Evolutionary conservation across 2,797 vertebrate genomes (phyloP).

Genomic region (Oryzias dopingdopingensis): DNA sequence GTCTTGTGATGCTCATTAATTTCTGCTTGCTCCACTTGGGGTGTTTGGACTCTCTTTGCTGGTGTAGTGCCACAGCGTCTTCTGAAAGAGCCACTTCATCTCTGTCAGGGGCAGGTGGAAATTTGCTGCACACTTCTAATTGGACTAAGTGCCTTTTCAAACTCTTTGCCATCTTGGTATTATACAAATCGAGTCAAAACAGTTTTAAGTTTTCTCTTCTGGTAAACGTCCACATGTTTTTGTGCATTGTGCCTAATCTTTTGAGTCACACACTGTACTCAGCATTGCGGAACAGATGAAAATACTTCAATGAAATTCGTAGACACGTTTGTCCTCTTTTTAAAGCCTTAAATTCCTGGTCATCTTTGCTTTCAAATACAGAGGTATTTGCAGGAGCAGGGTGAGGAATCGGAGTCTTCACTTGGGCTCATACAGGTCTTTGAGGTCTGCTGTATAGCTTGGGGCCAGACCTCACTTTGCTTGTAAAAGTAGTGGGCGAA

Average conservation of each 20-base stretch:
- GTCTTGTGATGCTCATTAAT: slow-evolving; percentile 91
- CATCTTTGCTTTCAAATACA: slow-evolving; percentile 27
- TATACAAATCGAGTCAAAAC: slow-evolving; percentile 70
- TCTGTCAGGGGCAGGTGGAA: slow-evolving; percentile 90
- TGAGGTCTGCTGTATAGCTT: slow-evolving; percentile 46
- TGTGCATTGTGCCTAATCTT: slow-evolving; percentile 8
- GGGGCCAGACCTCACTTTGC: slow-evolving; percentile 42
- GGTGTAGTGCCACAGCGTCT: slow-evolving; percentile 81
- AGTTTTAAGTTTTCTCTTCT: slow-evolving; percentile 37
- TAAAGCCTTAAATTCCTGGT: slow-evolving; percentile 11
- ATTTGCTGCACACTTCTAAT: slow-evolving; percentile 89
- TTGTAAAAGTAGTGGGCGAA: slow-evolving; percentile 39
- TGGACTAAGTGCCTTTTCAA: slow-evolving; percentile 93
- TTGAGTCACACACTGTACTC: slow-evolving; percentile 26
- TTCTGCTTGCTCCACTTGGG: slow-evolving; percentile 83
- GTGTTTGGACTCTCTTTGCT: slow-evolving; percentile 83
- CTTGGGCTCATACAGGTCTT: slow-evolving; percentile 39
- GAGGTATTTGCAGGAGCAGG: slow-evolving; percentile 27
- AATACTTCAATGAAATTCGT: neutral
- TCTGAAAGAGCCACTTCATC: slow-evolving; percentile 92
- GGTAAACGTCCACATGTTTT: slow-evolving; percentile 33
- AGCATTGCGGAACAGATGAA: slow-evolving; percentile 1
- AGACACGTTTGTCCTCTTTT: neutral
- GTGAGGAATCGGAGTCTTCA: slow-evolving; percentile 39
- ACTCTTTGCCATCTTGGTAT: slow-evolving; percentile 79